Conservation (phyloP, 2,113 vertebrate species). For the Tetrao urogallus region DNA sequence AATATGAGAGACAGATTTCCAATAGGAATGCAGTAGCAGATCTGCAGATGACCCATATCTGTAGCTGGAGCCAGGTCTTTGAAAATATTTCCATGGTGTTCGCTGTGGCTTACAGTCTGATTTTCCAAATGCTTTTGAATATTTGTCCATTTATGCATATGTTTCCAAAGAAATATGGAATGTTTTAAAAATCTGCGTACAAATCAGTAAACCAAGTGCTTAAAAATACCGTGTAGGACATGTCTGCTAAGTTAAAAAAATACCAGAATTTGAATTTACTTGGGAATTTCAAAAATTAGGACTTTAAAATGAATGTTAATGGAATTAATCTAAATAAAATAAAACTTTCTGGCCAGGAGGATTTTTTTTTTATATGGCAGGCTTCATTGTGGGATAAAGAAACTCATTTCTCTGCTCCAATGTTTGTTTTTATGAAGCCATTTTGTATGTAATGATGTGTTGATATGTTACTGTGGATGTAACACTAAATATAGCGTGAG, state of each 20-base stretch:
- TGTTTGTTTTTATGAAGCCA: constrained; percentile 51
- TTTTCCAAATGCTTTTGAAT: background rate
- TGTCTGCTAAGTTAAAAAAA: background rate
- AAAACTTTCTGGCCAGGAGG: background rate
- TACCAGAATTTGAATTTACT: background rate
- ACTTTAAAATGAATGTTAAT: background rate
- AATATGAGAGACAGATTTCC: background rate
- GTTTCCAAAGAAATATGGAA: background rate
- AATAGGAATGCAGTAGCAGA: background rate
- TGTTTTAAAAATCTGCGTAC: background rate
- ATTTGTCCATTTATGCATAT: background rate
- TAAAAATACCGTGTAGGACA: background rate
- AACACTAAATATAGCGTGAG: constrained; percentile 68
- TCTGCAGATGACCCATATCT: background rate
- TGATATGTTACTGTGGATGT: constrained; percentile 63
- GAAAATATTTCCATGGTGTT: background rate
- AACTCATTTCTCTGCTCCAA: background rate
- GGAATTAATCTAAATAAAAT: background rate
- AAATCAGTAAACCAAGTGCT: background rate
- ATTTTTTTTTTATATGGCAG: background rate
- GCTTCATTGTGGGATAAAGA: background rate
- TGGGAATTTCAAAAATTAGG: background rate
- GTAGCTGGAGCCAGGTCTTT: background rate
- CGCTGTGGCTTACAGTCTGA: background rate
- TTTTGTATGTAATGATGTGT: constrained; percentile 56